phyloP scores from a whole-genome alignment of 2,888 invertebrate genomes.

The Dryadula phaetusa region DNA sequence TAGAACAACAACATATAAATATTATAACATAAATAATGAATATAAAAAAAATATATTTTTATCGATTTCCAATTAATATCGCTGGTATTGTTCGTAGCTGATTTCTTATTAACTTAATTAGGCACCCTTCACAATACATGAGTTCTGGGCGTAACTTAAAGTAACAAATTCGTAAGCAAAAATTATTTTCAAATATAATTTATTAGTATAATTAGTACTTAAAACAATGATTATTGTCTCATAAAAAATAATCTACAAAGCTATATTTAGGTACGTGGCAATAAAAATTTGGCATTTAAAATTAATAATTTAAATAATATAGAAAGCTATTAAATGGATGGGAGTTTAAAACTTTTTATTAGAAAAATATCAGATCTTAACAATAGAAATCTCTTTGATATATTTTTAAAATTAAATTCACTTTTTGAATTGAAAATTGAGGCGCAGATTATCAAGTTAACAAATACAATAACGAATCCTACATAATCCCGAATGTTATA shows the following conservation, averaged over 20 bases:
- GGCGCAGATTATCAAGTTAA: not conserved
- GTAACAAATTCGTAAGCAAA: conserved; percentile 1
- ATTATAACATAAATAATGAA: not conserved
- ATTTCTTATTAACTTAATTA: conserved; percentile 1
- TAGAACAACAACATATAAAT: not conserved
- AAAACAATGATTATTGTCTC: not conserved
- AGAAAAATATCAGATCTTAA: not conserved
- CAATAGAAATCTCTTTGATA: not conserved
- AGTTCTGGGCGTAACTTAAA: conserved; percentile 5
- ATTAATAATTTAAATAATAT: not conserved
- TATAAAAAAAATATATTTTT: not conserved
- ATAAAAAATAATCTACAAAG: not conserved
- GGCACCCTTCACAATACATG: conserved; percentile 19
- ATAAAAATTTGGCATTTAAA: conserved; percentile 12
- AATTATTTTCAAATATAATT: conserved; percentile 10
- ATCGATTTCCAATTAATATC: not conserved
- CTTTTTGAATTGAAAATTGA: not conserved
- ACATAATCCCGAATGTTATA: conserved; percentile 4
- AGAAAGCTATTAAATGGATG: not conserved
- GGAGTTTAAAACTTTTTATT: not conserved
- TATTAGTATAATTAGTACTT: conserved; percentile 23
- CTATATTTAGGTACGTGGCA: conserved; percentile 4
- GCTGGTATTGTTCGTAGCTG: not conserved
- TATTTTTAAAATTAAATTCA: not conserved
- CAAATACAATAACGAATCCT: not conserved